phyloP scores from a whole-genome alignment of 2,797 vertebrate species.

The Dromococcyx pavoninus region DNA sequence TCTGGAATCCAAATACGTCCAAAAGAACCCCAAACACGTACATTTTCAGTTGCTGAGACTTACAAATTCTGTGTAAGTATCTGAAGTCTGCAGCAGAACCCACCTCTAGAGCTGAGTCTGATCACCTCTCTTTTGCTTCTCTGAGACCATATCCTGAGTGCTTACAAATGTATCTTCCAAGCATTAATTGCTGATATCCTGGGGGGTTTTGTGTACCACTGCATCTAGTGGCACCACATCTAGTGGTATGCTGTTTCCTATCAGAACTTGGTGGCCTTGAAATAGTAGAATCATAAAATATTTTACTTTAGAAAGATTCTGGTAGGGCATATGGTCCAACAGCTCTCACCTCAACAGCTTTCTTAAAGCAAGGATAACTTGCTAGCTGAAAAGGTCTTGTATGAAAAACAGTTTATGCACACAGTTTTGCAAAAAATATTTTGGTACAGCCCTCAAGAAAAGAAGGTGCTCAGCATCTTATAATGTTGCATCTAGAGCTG shows the following conservation, averaged over 20 bases:
- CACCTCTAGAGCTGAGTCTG: background rate
- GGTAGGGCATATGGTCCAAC: background rate
- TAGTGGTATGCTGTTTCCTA: background rate
- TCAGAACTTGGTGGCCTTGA: background rate
- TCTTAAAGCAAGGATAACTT: background rate
- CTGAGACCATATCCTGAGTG: background rate
- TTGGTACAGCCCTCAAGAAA: background rate
- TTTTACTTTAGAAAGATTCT: background rate
- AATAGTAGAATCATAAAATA: background rate
- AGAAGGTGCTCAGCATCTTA: background rate
- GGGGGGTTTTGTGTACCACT: fast-evolving
- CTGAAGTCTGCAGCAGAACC: background rate
- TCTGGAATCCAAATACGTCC: background rate
- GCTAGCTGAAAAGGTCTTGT: background rate
- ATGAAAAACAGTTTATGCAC: background rate
- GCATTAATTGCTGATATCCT: background rate
- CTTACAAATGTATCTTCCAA: background rate
- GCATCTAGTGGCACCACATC: background rate
- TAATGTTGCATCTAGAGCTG: background rate
- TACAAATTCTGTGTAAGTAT: background rate
- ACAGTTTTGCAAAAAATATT: background rate
- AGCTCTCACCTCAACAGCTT: background rate
- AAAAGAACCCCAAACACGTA: background rate
- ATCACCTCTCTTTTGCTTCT: background rate
- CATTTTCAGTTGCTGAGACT: background rate